These are phyloP conservation scores for Ramphastos sulfuratus DNA, from an alignment of 2,113 vertebrate species.

Conservation along the genomic window DNA sequence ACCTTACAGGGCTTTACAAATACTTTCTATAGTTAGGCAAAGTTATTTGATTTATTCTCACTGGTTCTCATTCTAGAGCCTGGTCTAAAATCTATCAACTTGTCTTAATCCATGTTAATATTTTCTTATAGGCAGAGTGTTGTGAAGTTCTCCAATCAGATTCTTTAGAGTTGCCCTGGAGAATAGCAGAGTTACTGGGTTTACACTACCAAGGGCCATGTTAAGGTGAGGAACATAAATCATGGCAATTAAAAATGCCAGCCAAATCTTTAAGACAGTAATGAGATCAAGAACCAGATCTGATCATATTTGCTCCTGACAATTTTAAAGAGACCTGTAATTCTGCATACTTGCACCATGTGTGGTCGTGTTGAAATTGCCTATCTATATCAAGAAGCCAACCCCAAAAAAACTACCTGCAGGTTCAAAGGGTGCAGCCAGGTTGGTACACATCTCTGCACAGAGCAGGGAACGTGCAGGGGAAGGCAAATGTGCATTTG, in stretches of 20 bases:
- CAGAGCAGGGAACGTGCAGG: not conserved
- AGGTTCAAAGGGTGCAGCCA: not conserved
- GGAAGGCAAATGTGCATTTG: not conserved
- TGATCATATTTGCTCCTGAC: conserved; percentile 55
- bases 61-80: conserved; percentile 41
- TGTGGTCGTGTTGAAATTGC: not conserved
- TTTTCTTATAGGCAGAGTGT: conserved; percentile 40
- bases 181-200: conserved; percentile 58
- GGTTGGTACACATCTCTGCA: not conserved
- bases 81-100: conserved; percentile 66
- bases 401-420: not conserved
- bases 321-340: conserved; percentile 32
- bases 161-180: conserved; percentile 37
- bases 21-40: conserved; percentile 70
- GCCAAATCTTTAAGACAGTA: conserved; percentile 63
- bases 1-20: conserved; percentile 74
- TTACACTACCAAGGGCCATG: conserved; percentile 20
- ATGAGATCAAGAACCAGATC: conserved; percentile 65
- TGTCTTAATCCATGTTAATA: conserved; percentile 61
- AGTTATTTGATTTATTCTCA: conserved; percentile 68
- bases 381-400: not conserved
- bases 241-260: conserved; percentile 61
- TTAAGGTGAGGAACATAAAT: conserved; percentile 65
- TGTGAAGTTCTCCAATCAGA: conserved; percentile 53
- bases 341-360: not conserved